Evolutionary conservation across 2,888 invertebrate species (phyloP), one percentile per base, ranked within the genome.

Genomic region (Cerceris ruficornis): DNA sequence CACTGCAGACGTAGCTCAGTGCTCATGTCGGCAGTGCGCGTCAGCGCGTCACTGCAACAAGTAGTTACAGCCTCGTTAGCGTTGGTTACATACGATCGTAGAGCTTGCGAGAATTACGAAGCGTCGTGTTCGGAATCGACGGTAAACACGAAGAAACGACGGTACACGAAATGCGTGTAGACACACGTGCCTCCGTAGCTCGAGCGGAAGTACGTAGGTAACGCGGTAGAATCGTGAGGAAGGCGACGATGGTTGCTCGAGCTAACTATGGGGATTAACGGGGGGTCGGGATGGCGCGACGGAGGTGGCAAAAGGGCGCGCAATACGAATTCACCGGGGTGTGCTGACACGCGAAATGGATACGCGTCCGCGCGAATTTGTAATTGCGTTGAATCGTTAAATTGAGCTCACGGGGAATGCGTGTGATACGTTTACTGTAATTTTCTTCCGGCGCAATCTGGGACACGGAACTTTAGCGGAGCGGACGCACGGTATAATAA

Each of bases 1-100:
- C 96, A 95, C 88, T 95, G 95, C 91, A 96, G 93, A 86, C 96
- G 95, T 85, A 95, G 94, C 81, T 95, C 94, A 89, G 95, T 95
- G 83, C 94, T 94, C 80, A 95, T 93, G 90, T 95, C 94, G 54
- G 96, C 95, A 41, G 93, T 92, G 86, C 97, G 96, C 9, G 98
- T 97, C 81, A 97, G 94, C 66, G 96, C 97, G 92, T 98, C 98
- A 69, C 98, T 98, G 94, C 61, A 93, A 93, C 85, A 91, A 89
- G 75, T 84, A 84, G 84, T 84, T 85, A 86, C 80, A 80, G 75
- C 76, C 82, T 85, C 81, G 84, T 86, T 85, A 85, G 81, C 64
- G 55, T 69, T 55, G 15, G 75, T 72, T 79, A 75, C 80, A 58
- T 71, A 75, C 59, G n/a, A 50, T 11, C 14, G 66, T 28, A 13